phyloP scores from a whole-genome alignment of 2,888 invertebrate species.

The Tinea trinotella region DNA sequence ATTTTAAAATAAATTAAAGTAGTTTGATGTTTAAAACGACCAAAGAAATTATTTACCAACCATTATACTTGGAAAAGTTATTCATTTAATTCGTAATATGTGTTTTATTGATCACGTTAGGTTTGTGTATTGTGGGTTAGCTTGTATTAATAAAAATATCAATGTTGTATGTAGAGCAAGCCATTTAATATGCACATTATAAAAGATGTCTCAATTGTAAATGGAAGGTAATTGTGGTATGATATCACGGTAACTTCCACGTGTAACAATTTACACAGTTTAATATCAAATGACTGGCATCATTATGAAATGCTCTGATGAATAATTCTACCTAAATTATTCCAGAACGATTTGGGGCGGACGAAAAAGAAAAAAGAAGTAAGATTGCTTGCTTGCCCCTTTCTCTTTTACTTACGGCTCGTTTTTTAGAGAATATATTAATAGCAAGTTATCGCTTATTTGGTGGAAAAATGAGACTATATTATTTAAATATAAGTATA shows the following conservation, averaged over 20 bases:
- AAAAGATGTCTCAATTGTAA: neutral
- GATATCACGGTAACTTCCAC: neutral
- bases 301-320: conserved; percentile 6
- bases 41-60: too few relatives aligned
- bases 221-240: conserved; percentile 1
- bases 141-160: neutral
- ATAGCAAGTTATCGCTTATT: conserved; percentile 65
- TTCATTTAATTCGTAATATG: neutral
- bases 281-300: neutral
- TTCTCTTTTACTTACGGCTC: conserved; percentile 64
- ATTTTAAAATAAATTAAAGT: too few relatives aligned
- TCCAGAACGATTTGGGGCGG: conserved; percentile 94
- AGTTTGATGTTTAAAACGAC: too few relatives aligned
- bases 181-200: neutral
- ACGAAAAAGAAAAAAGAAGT: conserved; percentile 99
- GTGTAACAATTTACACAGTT: neutral
- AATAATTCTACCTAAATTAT: conserved; percentile 48
- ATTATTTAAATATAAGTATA: neutral
- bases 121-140: neutral
- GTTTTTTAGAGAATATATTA: conserved; percentile 60
- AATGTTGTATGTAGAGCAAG: neutral
- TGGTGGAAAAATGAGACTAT: conserved; percentile 10
- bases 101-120: conserved; percentile 5
- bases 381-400: conserved; percentile 82
- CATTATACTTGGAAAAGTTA: too few relatives aligned